A percentile compares a stretch with the other conserved stretches of the same genome.
Conservation (phyloP, 1,140 invertebrate genomes). For the Neoseiulus cucumeris region DNA sequence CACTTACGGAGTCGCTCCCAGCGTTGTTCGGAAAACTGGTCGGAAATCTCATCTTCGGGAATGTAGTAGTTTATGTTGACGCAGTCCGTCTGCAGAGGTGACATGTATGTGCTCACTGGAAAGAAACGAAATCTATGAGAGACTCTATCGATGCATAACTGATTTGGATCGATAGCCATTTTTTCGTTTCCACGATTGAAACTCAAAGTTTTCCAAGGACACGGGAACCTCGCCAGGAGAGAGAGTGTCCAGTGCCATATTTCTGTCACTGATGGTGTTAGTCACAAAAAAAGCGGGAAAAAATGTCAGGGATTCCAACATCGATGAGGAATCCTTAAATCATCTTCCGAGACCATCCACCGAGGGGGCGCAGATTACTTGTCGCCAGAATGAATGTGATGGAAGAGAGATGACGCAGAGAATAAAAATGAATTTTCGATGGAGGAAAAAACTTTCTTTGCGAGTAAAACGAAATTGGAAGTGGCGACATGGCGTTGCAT, state of each 20-base stretch:
- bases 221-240: no score
- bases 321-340: no score
- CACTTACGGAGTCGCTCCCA: constrained; percentile 60
- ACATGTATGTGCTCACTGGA: constrained; percentile 69
- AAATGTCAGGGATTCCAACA: no score
- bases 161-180: not conserved
- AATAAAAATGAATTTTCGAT: no score
- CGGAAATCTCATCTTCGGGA: constrained; percentile 51
- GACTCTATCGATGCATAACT: no score
- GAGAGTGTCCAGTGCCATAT: not conserved
- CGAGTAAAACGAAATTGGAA: no score
- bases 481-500: no score
- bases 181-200: not conserved
- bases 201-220: not conserved
- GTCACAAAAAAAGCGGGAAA: not conserved
- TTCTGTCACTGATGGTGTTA: not conserved
- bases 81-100: constrained; percentile 79
- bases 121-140: not conserved
- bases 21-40: constrained; percentile 53
- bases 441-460: no score
- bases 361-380: no score
- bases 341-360: no score
- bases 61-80: constrained; percentile 85
- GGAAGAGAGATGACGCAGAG: no score
- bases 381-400: no score